phyloP scores from a whole-genome alignment of 2,888 invertebrate species.

The Eucera pruinosa region DNA sequence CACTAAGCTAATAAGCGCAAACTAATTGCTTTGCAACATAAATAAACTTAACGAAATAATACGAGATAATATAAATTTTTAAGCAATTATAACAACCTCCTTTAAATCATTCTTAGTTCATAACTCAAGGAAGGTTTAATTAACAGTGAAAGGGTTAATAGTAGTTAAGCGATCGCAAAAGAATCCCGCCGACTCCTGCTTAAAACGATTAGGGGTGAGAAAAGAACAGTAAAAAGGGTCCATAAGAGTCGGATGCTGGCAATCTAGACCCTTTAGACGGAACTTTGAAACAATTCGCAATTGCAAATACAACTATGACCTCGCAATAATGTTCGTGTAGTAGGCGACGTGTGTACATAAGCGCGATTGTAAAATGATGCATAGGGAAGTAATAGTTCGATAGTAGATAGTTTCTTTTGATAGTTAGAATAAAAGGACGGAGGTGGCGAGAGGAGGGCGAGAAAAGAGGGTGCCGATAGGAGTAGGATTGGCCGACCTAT shows the following conservation, averaged over 20 bases:
- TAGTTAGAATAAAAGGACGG: slow-evolving; percentile 43
- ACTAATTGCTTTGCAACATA: no score
- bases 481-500: slow-evolving; percentile 75
- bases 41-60: no score
- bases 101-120: no score
- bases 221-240: slow-evolving; percentile 9
- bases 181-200: no score
- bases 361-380: slow-evolving; percentile 42
- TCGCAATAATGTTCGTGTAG: slow-evolving; percentile 54
- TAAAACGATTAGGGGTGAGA: no score
- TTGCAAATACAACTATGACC: slow-evolving; percentile 37
- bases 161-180: no score
- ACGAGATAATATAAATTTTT: no score
- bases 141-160: no score
- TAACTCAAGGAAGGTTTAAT: no score
- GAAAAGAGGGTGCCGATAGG: slow-evolving; percentile 64
- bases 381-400: slow-evolving; percentile 29
- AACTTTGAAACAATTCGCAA: slow-evolving; percentile 4
- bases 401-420: no score
- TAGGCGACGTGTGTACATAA: slow-evolving; percentile 43
- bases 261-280: slow-evolving; percentile 27
- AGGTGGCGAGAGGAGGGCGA: slow-evolving; percentile 65
- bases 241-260: slow-evolving; percentile 50
- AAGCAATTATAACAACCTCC: no score
- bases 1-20: no score